Percentiles rank a stretch among this genome's conserved stretches.
Conservation (phyloP, 2,113 vertebrate species). For the Origma solitaria region DNA sequence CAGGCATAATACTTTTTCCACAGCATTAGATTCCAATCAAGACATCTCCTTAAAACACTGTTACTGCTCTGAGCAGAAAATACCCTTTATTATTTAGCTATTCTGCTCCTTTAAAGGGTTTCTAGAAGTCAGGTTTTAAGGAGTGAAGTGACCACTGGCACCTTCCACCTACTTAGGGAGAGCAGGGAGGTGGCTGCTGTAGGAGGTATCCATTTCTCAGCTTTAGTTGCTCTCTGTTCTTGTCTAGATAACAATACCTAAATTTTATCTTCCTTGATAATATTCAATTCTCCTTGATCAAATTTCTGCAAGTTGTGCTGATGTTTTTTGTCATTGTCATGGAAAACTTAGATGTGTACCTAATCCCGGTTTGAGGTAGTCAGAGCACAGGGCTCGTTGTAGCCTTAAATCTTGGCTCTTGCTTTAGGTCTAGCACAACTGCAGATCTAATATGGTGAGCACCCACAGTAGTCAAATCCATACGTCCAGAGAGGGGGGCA, state of each 20-base stretch:
- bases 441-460: neutral
- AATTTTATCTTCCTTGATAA: neutral
- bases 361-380: neutral
- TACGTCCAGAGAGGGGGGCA: accelerated
- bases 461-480: neutral
- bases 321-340: neutral
- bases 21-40: neutral
- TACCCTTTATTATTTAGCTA: neutral
- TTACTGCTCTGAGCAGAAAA: neutral
- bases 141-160: neutral
- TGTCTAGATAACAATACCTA: neutral
- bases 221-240: neutral
- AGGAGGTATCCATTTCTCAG: neutral
- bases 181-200: neutral
- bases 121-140: neutral
- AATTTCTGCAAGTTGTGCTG: neutral
- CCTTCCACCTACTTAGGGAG: neutral
- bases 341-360: neutral
- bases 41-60: neutral
- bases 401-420: neutral
- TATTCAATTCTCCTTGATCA: neutral
- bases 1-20: neutral
- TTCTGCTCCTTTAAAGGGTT: neutral
- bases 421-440: neutral
- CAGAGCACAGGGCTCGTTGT: neutral